Evolutionary conservation across 2,888 invertebrate species (phyloP), one percentile per base, ranked within the genome.

Genomic region (Endotricha flammealis): DNA sequence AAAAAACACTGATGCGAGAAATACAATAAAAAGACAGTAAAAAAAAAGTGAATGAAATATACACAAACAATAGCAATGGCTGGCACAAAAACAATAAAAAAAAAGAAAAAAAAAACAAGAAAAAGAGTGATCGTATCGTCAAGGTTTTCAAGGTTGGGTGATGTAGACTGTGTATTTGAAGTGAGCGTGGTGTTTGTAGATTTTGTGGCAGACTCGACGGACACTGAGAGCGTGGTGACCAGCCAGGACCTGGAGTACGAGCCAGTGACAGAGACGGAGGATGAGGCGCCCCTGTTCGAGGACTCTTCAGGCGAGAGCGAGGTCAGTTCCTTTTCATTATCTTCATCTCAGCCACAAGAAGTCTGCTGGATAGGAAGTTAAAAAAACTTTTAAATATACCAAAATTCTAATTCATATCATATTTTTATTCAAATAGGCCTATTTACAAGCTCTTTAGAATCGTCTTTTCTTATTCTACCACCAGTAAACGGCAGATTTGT

Each of bases 271-370:
- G 77, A 76, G 38, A 64, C 80, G 3, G 90, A 88, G 28, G 75
- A 75, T 38, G 78, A 77, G 28, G 74, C 62, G 3, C 71, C 68
- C 6, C 41, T 76, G 17, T 56, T 62, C 16, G 71, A 60, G 8
- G 78, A 79, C 45, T 82, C 88, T 2, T 88, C 90, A 1, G 88
- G 81, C 39, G 86, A 82, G 32, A 88, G 88, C 49, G 90, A 90
- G 25, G 85, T 85, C 41, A 73, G 79, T 62, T 8, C 24, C 14
- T n/a, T 29, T 2, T 12, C 16, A 29, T 9, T n/a, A n/a, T n/a
- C n/a, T n/a, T n/a, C n/a, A n/a, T n/a, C n/a, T n/a, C n/a, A n/a
- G n/a, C n/a, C n/a, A n/a, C n/a, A n/a, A n/a, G n/a, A n/a, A n/a
- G n/a, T n/a, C n/a, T n/a, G n/a, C n/a, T n/a, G n/a, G n/a, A n/a